Base-by-base conservation (phyloP, 2,797 vertebrate species). In the Siniperca scherzeri region DNA sequence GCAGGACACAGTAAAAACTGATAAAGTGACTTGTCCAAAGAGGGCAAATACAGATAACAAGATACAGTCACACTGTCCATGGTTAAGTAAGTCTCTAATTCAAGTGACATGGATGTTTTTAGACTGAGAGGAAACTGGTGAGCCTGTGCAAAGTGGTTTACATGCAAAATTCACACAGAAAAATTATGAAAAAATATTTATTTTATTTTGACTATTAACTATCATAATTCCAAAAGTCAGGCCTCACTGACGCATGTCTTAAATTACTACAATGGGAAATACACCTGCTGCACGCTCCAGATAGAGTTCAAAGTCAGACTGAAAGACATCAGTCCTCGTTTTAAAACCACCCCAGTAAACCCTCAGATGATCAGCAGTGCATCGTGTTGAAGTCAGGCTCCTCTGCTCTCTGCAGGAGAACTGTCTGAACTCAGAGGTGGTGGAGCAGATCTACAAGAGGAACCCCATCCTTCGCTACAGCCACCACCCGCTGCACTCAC, bases 401-500 rank as follows among this genome's bases (percentile, higher is more conserved):
- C 19, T 77, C 17, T 77, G 38, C 42, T 57, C 21, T 70, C 77
- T 83, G 70, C 65, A 99, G 98, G 98, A 99, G 94, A 99, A 99
- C 95, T 98, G 97, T 87, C 94, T 99, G 86, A 99, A 99, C 90
- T 85, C 89, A 0, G 98, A 99, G 21, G 98, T 99, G 71, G 97
- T 99, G 87, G 98, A 99, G 85, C 99, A 99, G 95, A 98, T 99
- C 88, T 99, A 98, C 92, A 98, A 96, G 92, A 97, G 99, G 90
- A 99, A 99, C 92, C 99, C 99, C 44, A 99, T 99, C 89, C 96
- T 99, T 1, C 97, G 99, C 55, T 97, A 97, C 92, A 99, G 97
- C 46, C 96, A 97, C 72, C 98, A 99, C 82, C 97, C 98, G 0
- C 90, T 99, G 91, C 98, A 98, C 87, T 97, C 98, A 0, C 97